phyloP scores from a whole-genome alignment of 2,888 invertebrate genomes.

The Oscheius myriophilus region DNA sequence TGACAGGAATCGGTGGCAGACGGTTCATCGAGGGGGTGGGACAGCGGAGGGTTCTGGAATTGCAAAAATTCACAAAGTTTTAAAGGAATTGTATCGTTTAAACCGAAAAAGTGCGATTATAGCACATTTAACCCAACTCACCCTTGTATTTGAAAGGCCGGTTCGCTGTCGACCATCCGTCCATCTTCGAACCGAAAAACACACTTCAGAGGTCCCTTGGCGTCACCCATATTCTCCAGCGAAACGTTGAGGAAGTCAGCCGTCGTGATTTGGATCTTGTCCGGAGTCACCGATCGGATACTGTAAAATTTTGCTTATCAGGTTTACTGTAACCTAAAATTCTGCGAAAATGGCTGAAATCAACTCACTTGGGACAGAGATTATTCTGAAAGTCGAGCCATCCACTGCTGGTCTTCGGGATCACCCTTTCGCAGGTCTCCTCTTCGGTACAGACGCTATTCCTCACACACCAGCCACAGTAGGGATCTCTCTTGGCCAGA shows the following conservation, averaged over 20 bases:
- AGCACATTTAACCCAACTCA: slow-evolving; percentile 7
- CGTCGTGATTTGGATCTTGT: slow-evolving; percentile 64
- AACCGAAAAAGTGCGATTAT: not conserved
- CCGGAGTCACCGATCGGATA: slow-evolving; percentile 61
- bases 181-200: slow-evolving; percentile 43
- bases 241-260: slow-evolving; percentile 78
- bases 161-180: slow-evolving; percentile 41
- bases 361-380: slow-evolving; percentile 48
- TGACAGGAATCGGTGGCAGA: slow-evolving; percentile 89
- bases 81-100: slow-evolving; percentile 12
- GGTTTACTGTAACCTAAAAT: not conserved
- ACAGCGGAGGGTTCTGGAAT: slow-evolving; percentile 61
- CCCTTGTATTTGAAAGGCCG: slow-evolving; percentile 38
- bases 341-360: not conserved
- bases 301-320: slow-evolving; percentile 38
- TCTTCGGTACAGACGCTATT: slow-evolving; percentile 51
- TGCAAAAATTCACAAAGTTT: not conserved
- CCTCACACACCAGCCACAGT: slow-evolving; percentile 84
- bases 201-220: slow-evolving; percentile 43
- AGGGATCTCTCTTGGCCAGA: slow-evolving; percentile 79
- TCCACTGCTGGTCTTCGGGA: slow-evolving; percentile 48
- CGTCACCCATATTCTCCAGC: slow-evolving; percentile 88
- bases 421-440: slow-evolving; percentile 47
- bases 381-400: slow-evolving; percentile 57
- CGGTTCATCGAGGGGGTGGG: slow-evolving; percentile 93